A percentile compares a stretch with the other conserved stretches of the same genome.
phyloP scores from a whole-genome alignment of 2,888 invertebrate species.

The Acanthosoma haemorrhoidale region DNA sequence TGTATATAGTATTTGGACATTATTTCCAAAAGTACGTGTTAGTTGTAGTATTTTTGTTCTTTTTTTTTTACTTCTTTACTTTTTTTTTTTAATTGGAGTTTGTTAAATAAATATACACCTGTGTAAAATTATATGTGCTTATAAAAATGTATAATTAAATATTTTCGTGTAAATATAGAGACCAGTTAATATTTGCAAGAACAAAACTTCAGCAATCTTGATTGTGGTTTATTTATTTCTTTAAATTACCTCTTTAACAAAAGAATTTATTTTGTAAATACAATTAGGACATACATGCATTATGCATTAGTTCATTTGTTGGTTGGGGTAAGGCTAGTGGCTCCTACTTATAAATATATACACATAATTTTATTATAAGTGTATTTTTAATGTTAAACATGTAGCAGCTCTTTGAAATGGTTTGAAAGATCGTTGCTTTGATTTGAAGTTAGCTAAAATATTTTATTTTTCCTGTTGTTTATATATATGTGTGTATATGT shows the following conservation, averaged over 20 bases:
- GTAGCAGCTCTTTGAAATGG: not conserved
- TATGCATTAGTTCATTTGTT: conserved; percentile 11
- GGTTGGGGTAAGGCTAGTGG: conserved; percentile 26
- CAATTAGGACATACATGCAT: conserved; percentile 4
- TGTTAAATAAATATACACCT: conserved; percentile 1
- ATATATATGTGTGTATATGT: no score
- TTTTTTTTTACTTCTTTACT: conserved; percentile 7
- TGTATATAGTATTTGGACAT: not conserved
- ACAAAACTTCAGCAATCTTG: conserved; percentile 1
- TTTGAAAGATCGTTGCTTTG: not conserved
- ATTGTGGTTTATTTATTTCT: conserved; percentile 10
- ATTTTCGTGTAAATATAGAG: conserved; percentile 10
- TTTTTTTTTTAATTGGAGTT: not conserved
- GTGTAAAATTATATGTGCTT: conserved; percentile 12
- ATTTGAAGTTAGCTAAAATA: not conserved
- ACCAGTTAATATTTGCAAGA: conserved; percentile 1
- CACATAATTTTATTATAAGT: not conserved
- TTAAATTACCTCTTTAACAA: conserved; percentile 5
- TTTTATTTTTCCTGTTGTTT: not conserved
- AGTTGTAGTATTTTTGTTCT: no score
- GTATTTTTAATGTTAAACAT: conserved; percentile 5
- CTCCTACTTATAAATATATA: conserved; percentile 10
- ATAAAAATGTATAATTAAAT: conserved; percentile 9
- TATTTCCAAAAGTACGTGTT: conserved; percentile 1
- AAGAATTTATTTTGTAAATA: conserved; percentile 18